These are phyloP conservation scores for Montipora cactus DNA, from an alignment of 64 coral and sea anemone genomes.

Conservation along the genomic window DNA sequence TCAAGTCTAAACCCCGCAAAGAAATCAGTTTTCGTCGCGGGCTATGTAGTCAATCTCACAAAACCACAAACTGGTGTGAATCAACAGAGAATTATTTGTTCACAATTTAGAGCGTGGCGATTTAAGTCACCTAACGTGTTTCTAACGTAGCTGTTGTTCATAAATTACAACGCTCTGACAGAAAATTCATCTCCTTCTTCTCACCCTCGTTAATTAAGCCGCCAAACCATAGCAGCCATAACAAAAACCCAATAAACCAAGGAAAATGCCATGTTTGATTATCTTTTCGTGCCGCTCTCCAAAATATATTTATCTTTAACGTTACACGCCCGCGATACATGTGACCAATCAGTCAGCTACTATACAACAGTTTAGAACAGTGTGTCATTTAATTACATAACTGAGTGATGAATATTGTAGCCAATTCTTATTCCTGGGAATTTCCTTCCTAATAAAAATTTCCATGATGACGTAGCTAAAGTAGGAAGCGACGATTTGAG, in stretches of 20 bases:
- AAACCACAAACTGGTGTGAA: neutral
- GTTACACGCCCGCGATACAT: constrained; percentile 3
- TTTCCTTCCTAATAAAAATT: constrained; percentile 12
- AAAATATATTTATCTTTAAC: neutral
- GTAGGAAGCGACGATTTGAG: neutral
- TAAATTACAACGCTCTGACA: neutral
- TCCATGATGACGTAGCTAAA: constrained; percentile 33
- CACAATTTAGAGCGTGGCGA: no score
- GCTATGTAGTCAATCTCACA: neutral
- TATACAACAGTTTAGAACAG: neutral
- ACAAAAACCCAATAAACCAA: constrained; percentile 3
- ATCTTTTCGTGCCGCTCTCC: neutral
- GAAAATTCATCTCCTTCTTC: neutral
- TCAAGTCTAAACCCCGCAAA: neutral
- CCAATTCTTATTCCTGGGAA: constrained; percentile 28
- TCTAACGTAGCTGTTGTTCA: no score
- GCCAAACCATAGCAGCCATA: constrained; percentile 1
- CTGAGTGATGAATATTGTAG: neutral
- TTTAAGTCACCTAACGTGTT: no score
- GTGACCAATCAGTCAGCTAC: neutral
- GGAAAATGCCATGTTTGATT: neutral
- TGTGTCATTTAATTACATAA: constrained; percentile 10
- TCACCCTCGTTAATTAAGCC: constrained; percentile 24
- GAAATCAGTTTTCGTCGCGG: neutral
- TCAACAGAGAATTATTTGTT: neutral